Conservation (phyloP, 2,888 invertebrate genomes). For the Eutolmus rufibarbis region DNA sequence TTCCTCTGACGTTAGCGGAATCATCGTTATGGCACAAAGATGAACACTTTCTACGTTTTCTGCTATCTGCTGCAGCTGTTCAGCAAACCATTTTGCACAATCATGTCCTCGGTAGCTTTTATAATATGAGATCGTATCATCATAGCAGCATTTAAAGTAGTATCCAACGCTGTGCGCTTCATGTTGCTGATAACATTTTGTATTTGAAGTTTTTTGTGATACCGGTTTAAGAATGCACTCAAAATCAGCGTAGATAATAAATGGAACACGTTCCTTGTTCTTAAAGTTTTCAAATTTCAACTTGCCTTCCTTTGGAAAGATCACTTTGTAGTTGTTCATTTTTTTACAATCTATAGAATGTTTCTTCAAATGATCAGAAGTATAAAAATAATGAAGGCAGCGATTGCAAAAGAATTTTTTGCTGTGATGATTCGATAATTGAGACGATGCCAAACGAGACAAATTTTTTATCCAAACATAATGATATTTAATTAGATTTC, state of each 20-base stretch:
- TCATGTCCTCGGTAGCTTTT: not conserved
- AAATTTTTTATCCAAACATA: constrained; percentile 31
- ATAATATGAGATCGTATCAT: constrained; percentile 4
- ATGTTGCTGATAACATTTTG: constrained; percentile 11
- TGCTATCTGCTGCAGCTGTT: not conserved
- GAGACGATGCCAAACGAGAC: not conserved
- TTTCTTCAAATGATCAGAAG: not conserved
- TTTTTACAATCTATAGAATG: constrained; percentile 14
- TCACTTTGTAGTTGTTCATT: constrained; percentile 23
- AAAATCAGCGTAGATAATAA: constrained; percentile 28
- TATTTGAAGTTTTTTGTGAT: not conserved
- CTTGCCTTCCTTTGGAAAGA: not conserved
- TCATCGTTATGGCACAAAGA: not conserved
- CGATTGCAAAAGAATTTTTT: constrained; percentile 18
- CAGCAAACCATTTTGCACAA: not conserved
- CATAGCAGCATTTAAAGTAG: constrained; percentile 24
- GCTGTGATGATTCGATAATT: not conserved
- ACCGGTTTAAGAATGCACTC: too few relatives aligned
- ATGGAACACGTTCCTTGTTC: constrained; percentile 13
- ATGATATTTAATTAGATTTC: constrained; percentile 1
- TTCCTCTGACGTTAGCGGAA: not conserved
- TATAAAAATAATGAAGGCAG: constrained; percentile 20
- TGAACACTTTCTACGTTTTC: constrained; percentile 2
- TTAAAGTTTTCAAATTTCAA: constrained; percentile 22
- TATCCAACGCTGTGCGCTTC: constrained; percentile 8